A percentile compares a stretch with the other conserved stretches of the same genome.
Evolutionary conservation across 2,888 invertebrate genomes (phyloP).

Genomic region (Xestoiulus laeticollis): DNA sequence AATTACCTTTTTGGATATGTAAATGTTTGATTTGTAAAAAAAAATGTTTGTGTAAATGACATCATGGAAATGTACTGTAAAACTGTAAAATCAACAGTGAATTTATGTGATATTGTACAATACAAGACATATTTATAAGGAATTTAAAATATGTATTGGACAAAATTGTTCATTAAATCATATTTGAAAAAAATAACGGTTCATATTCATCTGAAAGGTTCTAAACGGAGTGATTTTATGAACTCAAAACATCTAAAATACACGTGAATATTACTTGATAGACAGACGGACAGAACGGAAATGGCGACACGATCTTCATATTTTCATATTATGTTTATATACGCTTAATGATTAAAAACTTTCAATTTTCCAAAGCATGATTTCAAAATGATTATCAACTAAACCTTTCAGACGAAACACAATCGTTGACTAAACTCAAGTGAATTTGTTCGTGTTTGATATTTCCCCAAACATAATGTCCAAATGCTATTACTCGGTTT

Average conservation of each 20-base stretch:
- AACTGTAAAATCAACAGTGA: no score
- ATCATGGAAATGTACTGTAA: not conserved
- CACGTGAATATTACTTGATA: no score
- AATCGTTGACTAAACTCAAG: not conserved
- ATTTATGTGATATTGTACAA: not conserved
- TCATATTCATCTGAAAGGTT: not conserved
- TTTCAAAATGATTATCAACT: no score
- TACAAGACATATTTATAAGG: not conserved
- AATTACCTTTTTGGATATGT: not conserved
- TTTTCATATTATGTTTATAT: no score
- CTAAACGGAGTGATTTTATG: no score
- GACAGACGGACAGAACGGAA: no score
- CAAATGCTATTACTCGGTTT: not conserved
- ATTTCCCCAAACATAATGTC: not conserved
- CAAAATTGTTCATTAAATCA: not conserved
- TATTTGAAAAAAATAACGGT: not conserved
- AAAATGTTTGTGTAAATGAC: not conserved
- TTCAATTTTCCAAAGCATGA: no score
- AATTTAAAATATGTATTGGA: not conserved
- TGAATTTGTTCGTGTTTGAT: not conserved
- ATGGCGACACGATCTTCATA: no score
- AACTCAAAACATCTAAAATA: no score
- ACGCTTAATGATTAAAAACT: no score
- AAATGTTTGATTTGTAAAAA: not conserved
- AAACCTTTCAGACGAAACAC: not conserved